phyloP scores from a whole-genome alignment of 2,113 vertebrate genomes.

The Gavia stellata region DNA sequence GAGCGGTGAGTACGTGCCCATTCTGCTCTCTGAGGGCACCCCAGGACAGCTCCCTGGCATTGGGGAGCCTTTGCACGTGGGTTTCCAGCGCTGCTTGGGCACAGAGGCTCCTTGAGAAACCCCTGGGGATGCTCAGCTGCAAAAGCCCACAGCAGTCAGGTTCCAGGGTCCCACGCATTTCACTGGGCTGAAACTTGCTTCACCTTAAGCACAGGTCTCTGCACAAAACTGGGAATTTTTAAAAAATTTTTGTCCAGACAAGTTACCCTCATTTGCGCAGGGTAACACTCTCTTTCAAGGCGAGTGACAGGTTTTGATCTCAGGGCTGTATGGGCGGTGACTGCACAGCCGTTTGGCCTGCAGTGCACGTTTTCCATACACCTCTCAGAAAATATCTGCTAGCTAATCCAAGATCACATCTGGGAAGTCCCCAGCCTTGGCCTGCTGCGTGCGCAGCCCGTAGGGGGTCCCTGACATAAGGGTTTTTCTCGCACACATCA shows the following conservation, averaged over 20 bases:
- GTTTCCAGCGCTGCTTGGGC: background rate
- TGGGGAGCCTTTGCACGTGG: rapidly evolving
- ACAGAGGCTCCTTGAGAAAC: background rate
- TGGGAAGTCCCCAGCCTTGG: background rate
- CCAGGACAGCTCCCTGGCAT: background rate
- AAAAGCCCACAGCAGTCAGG: background rate
- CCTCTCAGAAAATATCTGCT: background rate
- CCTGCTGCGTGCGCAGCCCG: background rate
- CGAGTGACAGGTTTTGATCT: background rate
- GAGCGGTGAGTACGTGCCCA: rapidly evolving
- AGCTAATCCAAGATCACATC: background rate
- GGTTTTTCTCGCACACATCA: background rate
- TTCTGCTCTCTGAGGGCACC: background rate
- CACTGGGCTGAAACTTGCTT: background rate
- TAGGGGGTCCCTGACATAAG: rapidly evolving
- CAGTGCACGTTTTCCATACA: background rate
- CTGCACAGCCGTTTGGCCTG: background rate
- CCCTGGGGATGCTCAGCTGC: background rate
- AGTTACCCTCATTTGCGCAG: background rate
- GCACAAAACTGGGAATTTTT: background rate
- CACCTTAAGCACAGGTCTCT: background rate
- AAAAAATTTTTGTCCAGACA: background rate
- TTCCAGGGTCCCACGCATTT: background rate
- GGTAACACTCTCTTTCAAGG: background rate
- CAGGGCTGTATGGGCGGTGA: background rate